Evolutionary conservation across 35 echinoderm and acorn worm species (phyloP), one percentile per base, ranked within the genome.

Genomic region (Acanthaster planci): DNA sequence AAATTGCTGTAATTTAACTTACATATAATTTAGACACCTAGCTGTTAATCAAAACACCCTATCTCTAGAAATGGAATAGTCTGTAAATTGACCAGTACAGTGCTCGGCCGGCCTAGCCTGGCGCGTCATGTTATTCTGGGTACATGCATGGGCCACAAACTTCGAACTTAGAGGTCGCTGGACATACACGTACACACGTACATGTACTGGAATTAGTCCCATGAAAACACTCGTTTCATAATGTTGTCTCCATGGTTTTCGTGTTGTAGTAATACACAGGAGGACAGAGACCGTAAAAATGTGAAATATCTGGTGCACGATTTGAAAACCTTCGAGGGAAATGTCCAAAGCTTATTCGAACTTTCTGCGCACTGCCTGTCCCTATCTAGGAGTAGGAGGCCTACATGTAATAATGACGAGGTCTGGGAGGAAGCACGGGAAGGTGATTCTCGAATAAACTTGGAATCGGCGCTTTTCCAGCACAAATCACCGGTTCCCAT

Each of bases 241-340:
- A n/a, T n/a, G n/a, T n/a, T n/a, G n/a, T n/a, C 42, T 12, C 42
- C 15, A 15, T 50, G 42, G 79, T 26, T 51, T n/a, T 54, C 6
- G 7, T 40, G 39, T 81, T 84, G 52, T 39, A 8, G 17, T 8
- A 40, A 17, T 64, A 27, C 54, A 38, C 82, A 53, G 9, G 82
- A 88, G 55, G 39, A 12, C 0, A 38, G 30, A 16, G 16, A 29
- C 31, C 40, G 52, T 34, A 86, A 52, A 40, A 76, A 86, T 47
- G 32, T 64, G 38, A 37, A 51, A 85, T 91, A 96, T 81, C 87
- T 97, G 19, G 90, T 97, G 1, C 86, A 87, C 16, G 44, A 97
- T 60, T 47, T 97, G 59, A 38, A 87, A 21, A 83, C 82, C 42
- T 89, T 82, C 39, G 94, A 97, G 37, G 52, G 67, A 26, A 56